phyloP scores from a whole-genome alignment of 2,888 invertebrate species.

The Polymixis flavicincta region DNA sequence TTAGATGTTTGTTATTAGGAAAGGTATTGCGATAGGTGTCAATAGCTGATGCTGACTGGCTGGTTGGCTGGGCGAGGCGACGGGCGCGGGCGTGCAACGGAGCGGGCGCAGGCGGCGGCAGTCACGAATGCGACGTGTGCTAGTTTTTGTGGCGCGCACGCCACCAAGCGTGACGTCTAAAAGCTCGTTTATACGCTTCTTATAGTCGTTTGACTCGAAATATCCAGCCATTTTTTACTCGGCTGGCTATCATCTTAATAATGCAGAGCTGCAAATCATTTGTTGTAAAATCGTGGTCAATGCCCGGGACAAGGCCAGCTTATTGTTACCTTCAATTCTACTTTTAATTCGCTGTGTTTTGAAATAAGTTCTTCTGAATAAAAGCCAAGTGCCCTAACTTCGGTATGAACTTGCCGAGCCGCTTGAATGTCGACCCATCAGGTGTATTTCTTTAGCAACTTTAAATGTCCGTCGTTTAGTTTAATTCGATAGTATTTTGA shows the following conservation, averaged over 20 bases:
- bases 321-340: constrained; percentile 73
- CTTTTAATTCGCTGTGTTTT: constrained; percentile 63
- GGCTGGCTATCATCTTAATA: constrained; percentile 81
- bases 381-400: constrained; percentile 32
- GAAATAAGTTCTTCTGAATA: constrained; percentile 43
- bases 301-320: constrained; percentile 80
- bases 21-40: constrained; percentile 51
- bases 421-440: constrained; percentile 29
- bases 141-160: constrained; percentile 82
- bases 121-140: constrained; percentile 81
- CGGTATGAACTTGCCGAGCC: constrained; percentile 20
- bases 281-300: constrained; percentile 79
- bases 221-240: constrained; percentile 78
- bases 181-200: constrained; percentile 88
- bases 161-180: constrained; percentile 86
- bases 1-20: constrained; percentile 4
- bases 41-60: constrained; percentile 43
- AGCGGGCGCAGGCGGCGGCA: constrained; percentile 66
- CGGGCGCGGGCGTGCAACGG: constrained; percentile 57
- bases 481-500: constrained; percentile 15
- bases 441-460: constrained; percentile 40
- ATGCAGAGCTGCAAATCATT: constrained; percentile 80
- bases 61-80: constrained; percentile 22
- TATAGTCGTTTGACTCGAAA: constrained; percentile 81
- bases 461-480: constrained; percentile 37